Base-by-base conservation (phyloP, 2,888 invertebrate species). In the Leptura quadrifasciata region DNA sequence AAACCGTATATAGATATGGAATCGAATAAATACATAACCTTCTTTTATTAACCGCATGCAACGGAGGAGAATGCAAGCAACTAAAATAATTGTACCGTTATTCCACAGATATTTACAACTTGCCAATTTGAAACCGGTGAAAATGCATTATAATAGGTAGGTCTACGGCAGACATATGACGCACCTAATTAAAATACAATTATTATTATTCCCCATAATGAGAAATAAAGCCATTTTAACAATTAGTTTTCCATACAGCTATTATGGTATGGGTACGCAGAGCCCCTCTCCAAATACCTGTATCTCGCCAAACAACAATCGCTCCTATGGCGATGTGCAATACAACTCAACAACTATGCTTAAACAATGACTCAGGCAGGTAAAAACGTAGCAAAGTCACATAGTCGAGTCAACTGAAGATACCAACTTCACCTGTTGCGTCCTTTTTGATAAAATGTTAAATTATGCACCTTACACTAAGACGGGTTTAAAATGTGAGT, bases 311-410 rank as follows among this genome's bases (percentile, higher is more conserved):
- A 55, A 55, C 75, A 54, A 76, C 64, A 61, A 17, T 67, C 21
- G 58, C 12, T 77, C 69, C 71, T 77, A 77, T 58, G 67, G 12
- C 12, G 10, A 20, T 57, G 31, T 58, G 61, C 72, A 57, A 70
- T 76, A 77, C 78, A 24, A 65, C 24, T 70, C 55, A 21, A 63
- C 21, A 68, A 47, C 63, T 35, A 54, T 35, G 39, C 65, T 17
- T 63, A 20, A 67, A 76, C 79, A 76, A 79, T 86, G 86, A 86
- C 82, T 86, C 86, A 86, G 78, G 74, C 84, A 85, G 85, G 85
- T 85, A 84, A 72, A 72, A 80, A 73, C 77, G 76, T 64, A 77
- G 69, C 69, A 57, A 74, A 74, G 57, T 57, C 74, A 76, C 76
- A 77, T 79, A 79, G 77, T 75, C 73, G 80, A 81, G 81, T 80